Conservation (phyloP, 2,797 vertebrate species). For the Scolopax rusticola region DNA sequence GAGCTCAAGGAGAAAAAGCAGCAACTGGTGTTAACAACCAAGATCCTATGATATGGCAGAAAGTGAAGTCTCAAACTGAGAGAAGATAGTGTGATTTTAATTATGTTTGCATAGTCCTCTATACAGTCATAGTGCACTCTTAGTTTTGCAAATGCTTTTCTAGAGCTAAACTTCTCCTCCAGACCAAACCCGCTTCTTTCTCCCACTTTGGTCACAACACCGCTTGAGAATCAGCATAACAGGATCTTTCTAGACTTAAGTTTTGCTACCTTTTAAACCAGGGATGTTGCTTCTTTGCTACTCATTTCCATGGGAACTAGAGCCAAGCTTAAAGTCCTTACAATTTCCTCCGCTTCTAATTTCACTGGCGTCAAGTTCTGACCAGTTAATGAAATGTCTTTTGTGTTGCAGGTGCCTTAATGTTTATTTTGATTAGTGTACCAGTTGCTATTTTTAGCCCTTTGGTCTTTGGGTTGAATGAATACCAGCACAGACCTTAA, state of each 20-base stretch:
- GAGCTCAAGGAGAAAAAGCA: not conserved
- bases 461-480: conserved; percentile 74
- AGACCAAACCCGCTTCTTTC: not conserved
- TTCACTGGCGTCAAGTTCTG: conserved; percentile 69
- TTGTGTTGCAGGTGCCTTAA: conserved; percentile 74
- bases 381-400: conserved; percentile 77
- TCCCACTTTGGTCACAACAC: not conserved
- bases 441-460: conserved; percentile 77
- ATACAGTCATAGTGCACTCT: not conserved
- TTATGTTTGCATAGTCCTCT: not conserved
- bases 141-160: not conserved
- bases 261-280: not conserved
- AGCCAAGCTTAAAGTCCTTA: conserved; percentile 42
- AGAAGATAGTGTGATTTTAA: not conserved
- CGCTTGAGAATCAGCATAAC: not conserved
- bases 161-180: not conserved
- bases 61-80: not conserved
- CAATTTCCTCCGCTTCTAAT: conserved; percentile 67
- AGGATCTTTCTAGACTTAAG: not conserved
- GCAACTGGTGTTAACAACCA: not conserved
- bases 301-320: not conserved
- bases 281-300: conserved; percentile 28
- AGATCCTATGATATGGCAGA: not conserved
- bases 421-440: conserved; percentile 80
- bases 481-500: conserved; percentile 71